Evolutionary conservation across 2,888 invertebrate species (phyloP).

Genomic region (Neelides folsomi): DNA sequence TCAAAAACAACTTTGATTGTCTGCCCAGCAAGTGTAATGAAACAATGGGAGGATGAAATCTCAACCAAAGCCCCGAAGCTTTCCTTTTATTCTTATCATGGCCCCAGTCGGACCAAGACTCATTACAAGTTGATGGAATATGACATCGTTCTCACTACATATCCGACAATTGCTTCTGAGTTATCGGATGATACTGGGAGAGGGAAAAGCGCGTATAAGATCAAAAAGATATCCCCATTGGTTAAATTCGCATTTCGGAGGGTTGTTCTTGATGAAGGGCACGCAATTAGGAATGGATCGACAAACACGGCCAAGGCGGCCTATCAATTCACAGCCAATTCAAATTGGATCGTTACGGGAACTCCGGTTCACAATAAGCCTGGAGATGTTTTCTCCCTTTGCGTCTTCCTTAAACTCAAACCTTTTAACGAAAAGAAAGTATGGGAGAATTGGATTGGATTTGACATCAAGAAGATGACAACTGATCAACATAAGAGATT

Average conservation of each 20-base stretch:
- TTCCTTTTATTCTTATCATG: constrained; percentile 63
- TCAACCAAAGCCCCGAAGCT: constrained; percentile 51
- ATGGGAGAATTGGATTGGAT: constrained; percentile 87
- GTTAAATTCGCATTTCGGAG: constrained; percentile 67
- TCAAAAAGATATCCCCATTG: constrained; percentile 39
- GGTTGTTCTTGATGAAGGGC: constrained; percentile 85
- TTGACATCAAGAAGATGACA: constrained; percentile 45
- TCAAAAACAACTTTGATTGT: constrained; percentile 65
- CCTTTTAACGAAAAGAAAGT: constrained; percentile 81
- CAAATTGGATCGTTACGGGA: constrained; percentile 78
- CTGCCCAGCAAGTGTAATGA: constrained; percentile 78
- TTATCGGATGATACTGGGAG: neutral
- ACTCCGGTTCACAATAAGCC: constrained; percentile 86
- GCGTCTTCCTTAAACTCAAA: constrained; percentile 68
- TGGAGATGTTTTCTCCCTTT: constrained; percentile 53
- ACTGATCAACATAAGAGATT: constrained; percentile 58
- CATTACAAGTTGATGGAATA: constrained; percentile 45
- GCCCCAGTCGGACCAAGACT: constrained; percentile 51
- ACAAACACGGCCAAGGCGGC: constrained; percentile 58
- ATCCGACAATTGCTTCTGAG: constrained; percentile 37
- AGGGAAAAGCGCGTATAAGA: neutral
- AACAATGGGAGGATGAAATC: constrained; percentile 80
- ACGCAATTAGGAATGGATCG: constrained; percentile 78
- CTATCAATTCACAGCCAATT: constrained; percentile 48
- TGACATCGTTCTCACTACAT: constrained; percentile 82